Evolutionary conservation across 2,113 vertebrate species (phyloP).

Genomic region (Brachypodius melanocephalos): DNA sequence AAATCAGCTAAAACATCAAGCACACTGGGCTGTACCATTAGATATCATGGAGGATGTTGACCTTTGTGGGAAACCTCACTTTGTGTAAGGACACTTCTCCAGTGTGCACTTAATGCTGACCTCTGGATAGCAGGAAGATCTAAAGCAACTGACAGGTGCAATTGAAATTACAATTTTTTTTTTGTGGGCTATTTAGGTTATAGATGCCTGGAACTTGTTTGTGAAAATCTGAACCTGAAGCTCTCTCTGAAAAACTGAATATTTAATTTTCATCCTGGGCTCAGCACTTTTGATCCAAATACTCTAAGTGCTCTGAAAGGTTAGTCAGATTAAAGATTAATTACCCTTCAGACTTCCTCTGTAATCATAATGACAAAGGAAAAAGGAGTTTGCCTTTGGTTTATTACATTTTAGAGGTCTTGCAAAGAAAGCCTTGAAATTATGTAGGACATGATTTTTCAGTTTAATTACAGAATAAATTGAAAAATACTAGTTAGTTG

Average conservation of each 20-base stretch:
- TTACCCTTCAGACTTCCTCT: background rate
- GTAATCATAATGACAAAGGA: background rate
- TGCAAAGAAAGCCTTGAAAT: background rate
- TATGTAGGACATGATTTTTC: background rate
- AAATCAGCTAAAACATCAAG: background rate
- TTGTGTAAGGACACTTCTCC: background rate
- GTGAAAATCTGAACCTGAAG: background rate
- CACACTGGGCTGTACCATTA: background rate
- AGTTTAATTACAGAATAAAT: background rate
- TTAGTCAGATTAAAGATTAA: background rate
- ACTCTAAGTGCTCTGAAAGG: background rate
- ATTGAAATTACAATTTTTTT: background rate
- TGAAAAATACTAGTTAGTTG: background rate
- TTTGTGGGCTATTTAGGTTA: background rate
- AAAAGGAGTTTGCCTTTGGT: background rate
- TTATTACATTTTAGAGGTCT: background rate
- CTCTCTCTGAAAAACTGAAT: background rate
- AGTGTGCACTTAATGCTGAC: background rate
- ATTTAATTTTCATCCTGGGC: background rate
- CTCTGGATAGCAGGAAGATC: background rate
- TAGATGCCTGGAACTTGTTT: background rate
- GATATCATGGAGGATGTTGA: accelerated
- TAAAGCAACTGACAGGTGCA: background rate
- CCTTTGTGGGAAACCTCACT: background rate
- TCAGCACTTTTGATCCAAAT: background rate